Percentiles rank a stretch among this genome's conserved stretches.
phyloP scores from a whole-genome alignment of 1,140 invertebrate species.

The Rhyzopertha dominica region DNA sequence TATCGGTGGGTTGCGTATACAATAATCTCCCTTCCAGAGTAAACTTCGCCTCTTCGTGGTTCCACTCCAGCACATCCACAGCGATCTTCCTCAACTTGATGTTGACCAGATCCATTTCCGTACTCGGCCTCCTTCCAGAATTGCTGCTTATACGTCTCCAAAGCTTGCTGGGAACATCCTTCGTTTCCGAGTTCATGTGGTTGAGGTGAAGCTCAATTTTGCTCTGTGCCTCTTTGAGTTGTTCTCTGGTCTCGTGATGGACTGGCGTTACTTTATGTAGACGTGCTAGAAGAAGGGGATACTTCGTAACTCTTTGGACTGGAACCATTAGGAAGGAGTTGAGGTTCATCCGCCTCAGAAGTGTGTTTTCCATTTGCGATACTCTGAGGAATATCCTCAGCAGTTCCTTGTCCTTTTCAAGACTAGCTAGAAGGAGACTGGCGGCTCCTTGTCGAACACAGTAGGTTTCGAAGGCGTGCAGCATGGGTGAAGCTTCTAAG shows the following conservation, averaged over 20 bases:
- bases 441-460: conserved; percentile 87
- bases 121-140: conserved; percentile 62
- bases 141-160: conserved; percentile 85
- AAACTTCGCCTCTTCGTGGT: conserved; percentile 84
- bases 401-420: conserved; percentile 94
- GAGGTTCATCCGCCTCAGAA: conserved; percentile 89
- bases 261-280: conserved; percentile 86
- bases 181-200: conserved; percentile 91
- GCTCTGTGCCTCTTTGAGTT: conserved; percentile 76
- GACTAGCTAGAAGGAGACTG: conserved; percentile 80
- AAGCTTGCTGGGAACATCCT: conserved; percentile 82
- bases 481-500: conserved; percentile 85
- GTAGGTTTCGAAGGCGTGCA: conserved; percentile 91
- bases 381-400: conserved; percentile 90
- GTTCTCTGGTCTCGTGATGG: conserved; percentile 69
- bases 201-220: conserved; percentile 91
- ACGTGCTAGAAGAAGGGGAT: conserved; percentile 84
- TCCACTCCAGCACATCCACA: conserved; percentile 88
- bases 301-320: conserved; percentile 86
- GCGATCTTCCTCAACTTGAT: conserved; percentile 88
- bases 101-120: conserved; percentile 78
- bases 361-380: conserved; percentile 93
- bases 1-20: conserved; percentile 81
- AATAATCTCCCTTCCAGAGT: conserved; percentile 80
- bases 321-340: conserved; percentile 96